Evolutionary conservation across 2,113 vertebrate species (phyloP).

Genomic region (Balaenoptera acutorostrata): DNA sequence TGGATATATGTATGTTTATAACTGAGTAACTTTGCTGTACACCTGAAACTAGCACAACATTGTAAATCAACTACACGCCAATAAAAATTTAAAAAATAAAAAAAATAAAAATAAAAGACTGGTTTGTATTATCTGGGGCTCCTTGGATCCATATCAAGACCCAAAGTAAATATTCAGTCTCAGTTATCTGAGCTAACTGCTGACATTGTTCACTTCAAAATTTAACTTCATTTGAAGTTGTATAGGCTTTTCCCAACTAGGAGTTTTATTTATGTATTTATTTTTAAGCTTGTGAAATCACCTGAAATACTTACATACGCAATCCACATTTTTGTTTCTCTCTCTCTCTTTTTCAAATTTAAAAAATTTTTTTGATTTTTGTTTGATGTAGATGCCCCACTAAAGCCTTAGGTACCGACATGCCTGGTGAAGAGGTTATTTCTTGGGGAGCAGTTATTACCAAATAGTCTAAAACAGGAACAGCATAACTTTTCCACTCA

Average conservation of each 20-base stretch:
- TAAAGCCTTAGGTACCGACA: fast-evolving
- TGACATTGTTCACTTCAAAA: not conserved
- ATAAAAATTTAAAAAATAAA: not conserved
- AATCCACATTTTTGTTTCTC: not conserved
- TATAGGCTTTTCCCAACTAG: not conserved
- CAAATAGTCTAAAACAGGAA: not conserved
- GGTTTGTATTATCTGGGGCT: not conserved
- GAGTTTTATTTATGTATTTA: not conserved
- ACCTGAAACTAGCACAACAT: not conserved
- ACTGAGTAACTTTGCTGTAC: not conserved
- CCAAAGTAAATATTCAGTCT: not conserved
- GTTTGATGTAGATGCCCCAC: not conserved
- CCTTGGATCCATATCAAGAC: not conserved
- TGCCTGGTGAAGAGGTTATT: not conserved
- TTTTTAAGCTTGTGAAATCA: not conserved
- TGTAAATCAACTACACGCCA: not conserved
- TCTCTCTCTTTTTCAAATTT: not conserved
- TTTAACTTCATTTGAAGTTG: not conserved
- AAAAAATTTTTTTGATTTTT: not conserved
- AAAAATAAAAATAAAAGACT: not conserved
- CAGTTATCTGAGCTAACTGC: not conserved
- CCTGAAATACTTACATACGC: not conserved
- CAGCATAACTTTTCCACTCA: not conserved
- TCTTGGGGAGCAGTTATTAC: not conserved
- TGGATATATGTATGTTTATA: not conserved